Conservation (phyloP, 2,113 vertebrate genomes). For the Tetrao urogallus region DNA sequence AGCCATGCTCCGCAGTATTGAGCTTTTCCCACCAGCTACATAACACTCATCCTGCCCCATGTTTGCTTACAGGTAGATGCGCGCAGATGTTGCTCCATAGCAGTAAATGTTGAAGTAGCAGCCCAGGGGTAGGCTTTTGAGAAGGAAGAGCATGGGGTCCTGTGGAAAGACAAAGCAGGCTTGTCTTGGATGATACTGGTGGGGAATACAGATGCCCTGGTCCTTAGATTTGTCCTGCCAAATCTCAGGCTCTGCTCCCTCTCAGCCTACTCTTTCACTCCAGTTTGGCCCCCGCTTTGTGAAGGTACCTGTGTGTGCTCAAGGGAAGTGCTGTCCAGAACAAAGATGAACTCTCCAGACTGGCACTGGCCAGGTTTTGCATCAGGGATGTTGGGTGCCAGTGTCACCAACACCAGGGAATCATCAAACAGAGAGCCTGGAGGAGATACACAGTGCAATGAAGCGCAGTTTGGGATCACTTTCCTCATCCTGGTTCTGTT, state of each 20-base stretch:
- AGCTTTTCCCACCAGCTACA: neutral
- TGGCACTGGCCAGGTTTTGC: neutral
- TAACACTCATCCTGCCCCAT: neutral
- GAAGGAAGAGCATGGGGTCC: neutral
- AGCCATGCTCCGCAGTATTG: neutral
- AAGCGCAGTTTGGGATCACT: neutral
- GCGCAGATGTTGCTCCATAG: neutral
- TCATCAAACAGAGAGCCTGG: constrained; percentile 3
- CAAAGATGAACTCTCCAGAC: constrained; percentile 19
- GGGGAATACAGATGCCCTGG: neutral
- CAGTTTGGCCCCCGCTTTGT: neutral
- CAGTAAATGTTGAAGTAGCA: constrained; percentile 36
- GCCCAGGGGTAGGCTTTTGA: constrained; percentile 7
- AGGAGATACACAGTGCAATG: neutral
- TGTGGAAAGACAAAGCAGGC: neutral
- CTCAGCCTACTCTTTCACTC: neutral
- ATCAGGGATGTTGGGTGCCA: constrained; percentile 5
- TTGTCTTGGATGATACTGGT: neutral
- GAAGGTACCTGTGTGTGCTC: neutral
- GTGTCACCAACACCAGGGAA: neutral
- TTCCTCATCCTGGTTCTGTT: neutral
- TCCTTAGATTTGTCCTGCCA: neutral
- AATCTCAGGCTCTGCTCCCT: neutral
- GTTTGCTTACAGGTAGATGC: constrained; percentile 2
- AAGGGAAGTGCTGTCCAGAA: neutral